Base-by-base conservation (phyloP, 2,888 invertebrate genomes). In the Melinaea marsaeus region DNA sequence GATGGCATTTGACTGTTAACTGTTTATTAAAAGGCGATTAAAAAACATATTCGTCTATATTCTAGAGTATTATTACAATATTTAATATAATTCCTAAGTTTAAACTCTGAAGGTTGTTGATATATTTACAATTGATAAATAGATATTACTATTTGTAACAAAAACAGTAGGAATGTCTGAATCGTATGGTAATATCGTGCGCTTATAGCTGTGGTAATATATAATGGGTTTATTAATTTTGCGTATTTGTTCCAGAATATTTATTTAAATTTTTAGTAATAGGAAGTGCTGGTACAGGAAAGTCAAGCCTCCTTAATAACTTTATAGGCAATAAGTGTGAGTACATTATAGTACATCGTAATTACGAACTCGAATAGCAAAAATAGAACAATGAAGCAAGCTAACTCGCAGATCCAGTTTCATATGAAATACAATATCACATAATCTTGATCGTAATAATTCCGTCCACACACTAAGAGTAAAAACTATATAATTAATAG, bases 271-370 rank as follows among this genome's bases (percentile, higher is more conserved):
- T 96, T 82, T 88, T 96, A 71, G 95, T 96, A 42, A 96, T 96
- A 80, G 96, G 96, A 67, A 95, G 95, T 90, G 96, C 96, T 71
- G 95, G 95, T 58, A 94, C 95, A 70, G 96, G 96, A 69, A 96
- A 96, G 84, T 96, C 96, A 59, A 96, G 96, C 78, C 92, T 96
- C 47, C 89, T 96, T 51, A 95, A 96, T 84, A 95, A 96, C 83
- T 96, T 96, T 78, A 95, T 96, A 76, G 95, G 96, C 84, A 95
- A 93, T 76, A 95, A 96, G 92, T 96, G 95, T 96, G 91, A 93
- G 95, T 93, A 72, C 32, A 42, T 42, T 42, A 42, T 11, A 9
- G 9, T 42, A 42, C 13, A 32, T 57, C 54, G 32, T 60, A 13
- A 4, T 57, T 45, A n/a, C 13, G 4, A 42, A 42, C 7, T 3